Percentiles rank a stretch among this genome's conserved stretches.
Conservation (phyloP, 2,113 vertebrate genomes). For the Melanocharis versteri region DNA sequence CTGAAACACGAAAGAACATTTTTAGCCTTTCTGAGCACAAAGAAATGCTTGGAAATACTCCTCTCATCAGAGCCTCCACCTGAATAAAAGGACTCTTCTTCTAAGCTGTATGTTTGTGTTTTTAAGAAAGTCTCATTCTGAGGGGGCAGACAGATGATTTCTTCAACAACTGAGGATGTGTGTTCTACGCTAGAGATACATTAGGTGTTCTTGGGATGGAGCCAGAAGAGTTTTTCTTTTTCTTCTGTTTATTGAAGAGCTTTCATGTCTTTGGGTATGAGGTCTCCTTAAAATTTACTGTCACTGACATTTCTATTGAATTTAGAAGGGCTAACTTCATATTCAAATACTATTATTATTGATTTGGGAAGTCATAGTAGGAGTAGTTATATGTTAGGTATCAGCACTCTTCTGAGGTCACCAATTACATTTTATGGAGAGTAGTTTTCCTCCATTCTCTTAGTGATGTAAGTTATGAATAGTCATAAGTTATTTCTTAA, state of each 20-base stretch:
- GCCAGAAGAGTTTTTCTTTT: background rate
- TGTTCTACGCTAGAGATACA: background rate
- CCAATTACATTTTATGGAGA: conserved; percentile 63
- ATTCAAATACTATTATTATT: conserved; percentile 69
- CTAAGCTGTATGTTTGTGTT: background rate
- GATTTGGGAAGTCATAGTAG: conserved; percentile 66
- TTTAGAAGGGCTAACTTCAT: conserved; percentile 60
- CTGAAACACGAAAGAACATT: background rate
- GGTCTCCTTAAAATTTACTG: conserved; percentile 64
- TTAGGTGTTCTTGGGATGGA: background rate
- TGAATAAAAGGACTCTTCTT: background rate
- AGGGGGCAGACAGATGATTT: background rate
- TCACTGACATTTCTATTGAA: conserved; percentile 59
- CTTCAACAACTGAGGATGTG: background rate
- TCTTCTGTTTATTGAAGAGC: conserved; percentile 5
- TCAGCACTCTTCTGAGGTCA: conserved; percentile 55
- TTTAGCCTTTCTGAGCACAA: background rate
- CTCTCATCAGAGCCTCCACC: background rate
- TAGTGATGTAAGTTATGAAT: conserved; percentile 54
- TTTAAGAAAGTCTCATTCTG: background rate
- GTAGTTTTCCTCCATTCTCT: conserved; percentile 29
- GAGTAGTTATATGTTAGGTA: conserved; percentile 59
- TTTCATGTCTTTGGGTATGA: conserved; percentile 47
- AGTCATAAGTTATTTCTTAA: conserved; percentile 23
- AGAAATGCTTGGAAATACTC: background rate